Evolutionary conservation across 2,797 vertebrate species (phyloP), one percentile per base, ranked within the genome.

Genomic region (Chaunax sp.): DNA sequence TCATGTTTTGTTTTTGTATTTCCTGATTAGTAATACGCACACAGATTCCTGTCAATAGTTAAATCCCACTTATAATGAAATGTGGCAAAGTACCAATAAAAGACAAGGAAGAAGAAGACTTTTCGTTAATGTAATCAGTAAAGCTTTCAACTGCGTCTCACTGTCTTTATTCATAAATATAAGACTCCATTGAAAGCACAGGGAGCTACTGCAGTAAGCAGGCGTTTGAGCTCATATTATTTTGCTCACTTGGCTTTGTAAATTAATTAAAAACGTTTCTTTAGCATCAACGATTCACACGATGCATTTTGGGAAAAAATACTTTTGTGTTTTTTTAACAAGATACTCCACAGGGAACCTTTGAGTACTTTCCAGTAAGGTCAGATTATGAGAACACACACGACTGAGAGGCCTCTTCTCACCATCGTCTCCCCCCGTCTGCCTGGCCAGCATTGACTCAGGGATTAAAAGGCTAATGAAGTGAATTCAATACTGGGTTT

Each of bases 381-480:
- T 69, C 41, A 37, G 58, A 64, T 60, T 28, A 47, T 53, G 15
- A 52, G 20, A 13, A 45, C 22, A 18, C 47, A n/a, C n/a, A n/a
- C n/a, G n/a, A n/a, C n/a, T n/a, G n/a, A n/a, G n/a, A n/a, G n/a
- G n/a, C n/a, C n/a, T n/a, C n/a, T n/a, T n/a, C n/a, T n/a, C n/a
- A n/a, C n/a, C n/a, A n/a, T n/a, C n/a, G n/a, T 62, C 38, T 1
- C 19, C 33, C 35, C 19, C 57, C 12, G 46, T 62, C 51, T 67
- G 52, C 23, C 56, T 46, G 30, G 9, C 41, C 30, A 38, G 41
- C n/a, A 60, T 74, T 71, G 71, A 77, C 76, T 72, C 44, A 37
- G 68, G 64, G 77, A 83, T 79, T 77, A 72, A 77, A 75, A 75
- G 47, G 75, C 69, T 81, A 82, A 84, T 70, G 69, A 82, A 86